phyloP scores from a whole-genome alignment of 1,140 invertebrate genomes.

The Ridgeia piscesae region DNA sequence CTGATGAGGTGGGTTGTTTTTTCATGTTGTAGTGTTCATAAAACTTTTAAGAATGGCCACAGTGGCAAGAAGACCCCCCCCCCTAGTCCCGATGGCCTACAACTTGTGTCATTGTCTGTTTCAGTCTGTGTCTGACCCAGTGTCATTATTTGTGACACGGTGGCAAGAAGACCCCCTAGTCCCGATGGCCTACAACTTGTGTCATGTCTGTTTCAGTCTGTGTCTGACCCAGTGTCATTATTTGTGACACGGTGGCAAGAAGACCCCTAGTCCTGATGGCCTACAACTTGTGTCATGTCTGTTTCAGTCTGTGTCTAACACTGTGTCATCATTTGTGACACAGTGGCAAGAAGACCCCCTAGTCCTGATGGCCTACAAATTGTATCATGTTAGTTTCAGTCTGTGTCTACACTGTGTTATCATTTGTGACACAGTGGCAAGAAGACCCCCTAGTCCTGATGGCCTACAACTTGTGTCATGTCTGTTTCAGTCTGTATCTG shows the following conservation, averaged over 20 bases:
- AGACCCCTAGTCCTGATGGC: constrained; percentile 53
- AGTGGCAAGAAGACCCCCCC: constrained; percentile 57
- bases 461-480: constrained; percentile 59
- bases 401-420: constrained; percentile 51
- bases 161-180: constrained; percentile 54
- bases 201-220: not conserved
- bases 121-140: constrained; percentile 39
- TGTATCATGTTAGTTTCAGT: constrained; percentile 51
- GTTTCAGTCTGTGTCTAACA: constrained; percentile 50
- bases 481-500: constrained; percentile 45
- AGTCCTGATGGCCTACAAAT: constrained; percentile 58
- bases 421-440: constrained; percentile 59
- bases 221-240: constrained; percentile 46
- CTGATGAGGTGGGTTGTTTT: constrained; percentile 23
- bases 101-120: too few relatives aligned
- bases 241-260: constrained; percentile 59
- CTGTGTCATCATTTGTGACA: constrained; percentile 55
- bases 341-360: constrained; percentile 55
- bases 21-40: not conserved
- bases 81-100: constrained; percentile 55
- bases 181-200: constrained; percentile 57
- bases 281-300: constrained; percentile 47
- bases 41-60: constrained; percentile 30
- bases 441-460: constrained; percentile 50
- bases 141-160: constrained; percentile 55